Evolutionary conservation across 2,113 vertebrate species (phyloP), one percentile per base, ranked within the genome.

Genomic region (Epinephelus moara): DNA sequence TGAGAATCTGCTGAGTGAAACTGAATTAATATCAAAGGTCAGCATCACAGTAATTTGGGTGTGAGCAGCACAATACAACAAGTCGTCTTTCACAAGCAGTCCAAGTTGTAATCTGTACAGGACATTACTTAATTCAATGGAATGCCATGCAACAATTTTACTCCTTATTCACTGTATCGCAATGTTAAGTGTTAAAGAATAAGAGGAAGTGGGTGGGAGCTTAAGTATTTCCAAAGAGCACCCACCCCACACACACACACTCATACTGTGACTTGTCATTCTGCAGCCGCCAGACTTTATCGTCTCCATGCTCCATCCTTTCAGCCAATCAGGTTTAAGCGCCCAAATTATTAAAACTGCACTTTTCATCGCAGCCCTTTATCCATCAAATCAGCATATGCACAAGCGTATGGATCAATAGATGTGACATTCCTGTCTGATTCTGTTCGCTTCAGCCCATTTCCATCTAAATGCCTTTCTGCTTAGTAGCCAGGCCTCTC

Each of bases 201-300:
- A 33, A 88, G 71, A 81, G 93, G 93, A 94, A 94, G 88, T 89
- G 91, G 91, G 92, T 90, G 91, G 90, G 89, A 80, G 80, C 63
- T 76, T 61, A 50, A 70, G 23, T 40, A 25, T 63, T 85, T 70
- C 25, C 55, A 60, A 37, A 23, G 19, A 23, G 27, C 49, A 50
- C 17, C 42, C 53, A 33, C 18, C 23, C 49, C 40, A 61, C 47
- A 23, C 63, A 68, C 63, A 57, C 25, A 71, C 69, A 63, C 25
- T 70, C 37, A 61, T 12, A 56, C 57, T 53, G 30, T 12, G 61
- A 74, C 25, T 52, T 45, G 4, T 80, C 47, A 52, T 63, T 79
- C 13, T 33, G 61, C 75, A 57, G 60, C 75, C 63, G 27, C 49
- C 40, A 19, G 21, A 53, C 19, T 74, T 70, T 23, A 18, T 53